Evolutionary conservation across 2,797 vertebrate genomes (phyloP), one percentile per base, ranked within the genome.

Genomic region (Siniperca scherzeri): DNA sequence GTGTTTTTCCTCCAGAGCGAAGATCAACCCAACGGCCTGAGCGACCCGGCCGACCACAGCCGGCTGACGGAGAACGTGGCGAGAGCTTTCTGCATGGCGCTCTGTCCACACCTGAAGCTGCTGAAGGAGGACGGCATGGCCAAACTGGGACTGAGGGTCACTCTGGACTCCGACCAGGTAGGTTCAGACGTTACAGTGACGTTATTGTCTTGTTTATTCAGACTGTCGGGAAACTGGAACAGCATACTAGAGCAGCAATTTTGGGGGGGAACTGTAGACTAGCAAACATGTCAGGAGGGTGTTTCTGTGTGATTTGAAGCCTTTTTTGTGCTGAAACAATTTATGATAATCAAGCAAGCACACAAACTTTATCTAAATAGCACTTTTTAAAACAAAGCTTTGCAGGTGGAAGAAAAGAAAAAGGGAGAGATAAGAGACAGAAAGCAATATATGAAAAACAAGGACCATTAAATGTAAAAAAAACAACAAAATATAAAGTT

Each of bases 121-220:
- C 91, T 99, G 74, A 99, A 99, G 88, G 99, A 99, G 95, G 99
- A 99, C 25, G 98, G 98, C 78, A 98, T 98, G 97, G 98, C 98
- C 55, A 98, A 99, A 62, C 95, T 99, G 75, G 98, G 98, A 0
- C 95, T 99, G 46, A 95, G 99, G 33, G 97, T 99, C 85, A 99
- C 98, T 0, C 96, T 99, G 52, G 98, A 99, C 94, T 97, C 98
- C 0, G 99, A 99, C 88, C 98, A 99, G 96, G 99, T 99, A 56
- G 42, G 19, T 14, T 17, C 7, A 19, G 8, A 27, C 21, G 38
- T 27, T 30, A 30, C n/a, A 11, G 21, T 27, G 1, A n/a, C 4
- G 1, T 16, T 14, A 36, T 46, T 25, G 4, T 27, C 30, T 30
- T 30, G 3, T 30, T 30, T 30, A 30, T 30, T 70, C 30, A 52